Percentiles rank a stretch among this genome's conserved stretches.
Conservation (phyloP, 2,888 invertebrate species). For the Patella pellucida region DNA sequence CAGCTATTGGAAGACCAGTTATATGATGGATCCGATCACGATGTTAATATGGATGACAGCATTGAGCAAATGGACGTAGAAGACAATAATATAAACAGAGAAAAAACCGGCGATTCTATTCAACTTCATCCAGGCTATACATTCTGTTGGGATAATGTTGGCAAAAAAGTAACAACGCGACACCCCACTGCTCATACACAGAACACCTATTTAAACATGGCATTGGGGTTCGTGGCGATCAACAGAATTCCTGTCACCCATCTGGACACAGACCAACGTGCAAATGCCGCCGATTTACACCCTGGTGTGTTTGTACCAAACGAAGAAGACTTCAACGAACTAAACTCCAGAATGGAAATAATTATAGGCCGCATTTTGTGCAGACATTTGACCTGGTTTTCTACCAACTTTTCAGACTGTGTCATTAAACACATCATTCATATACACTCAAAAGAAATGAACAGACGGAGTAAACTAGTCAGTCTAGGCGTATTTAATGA, state of each 20-base stretch:
- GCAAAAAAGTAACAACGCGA: slow-evolving; percentile 15
- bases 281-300: too few relatives aligned
- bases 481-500: slow-evolving; percentile 32
- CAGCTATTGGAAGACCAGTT: not conserved
- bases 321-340: too few relatives aligned
- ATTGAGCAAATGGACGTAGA: not conserved
- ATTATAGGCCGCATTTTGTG: slow-evolving; percentile 27
- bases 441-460: slow-evolving; percentile 24
- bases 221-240: too few relatives aligned
- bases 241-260: too few relatives aligned
- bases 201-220: too few relatives aligned
- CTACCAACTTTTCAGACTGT: slow-evolving; percentile 20
- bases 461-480: slow-evolving; percentile 22
- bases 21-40: not conserved
- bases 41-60: too few relatives aligned
- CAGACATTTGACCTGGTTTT: slow-evolving; percentile 28
- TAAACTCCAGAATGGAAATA: too few relatives aligned
- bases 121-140: slow-evolving; percentile 19
- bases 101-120: not conserved
- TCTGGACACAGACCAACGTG: too few relatives aligned
- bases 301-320: too few relatives aligned
- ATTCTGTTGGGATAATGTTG: slow-evolving; percentile 18
- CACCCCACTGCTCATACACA: too few relatives aligned
- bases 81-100: not conserved
- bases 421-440: slow-evolving; percentile 25